phyloP scores from a whole-genome alignment of 2,113 vertebrate genomes.

The Aramus guarauna region DNA sequence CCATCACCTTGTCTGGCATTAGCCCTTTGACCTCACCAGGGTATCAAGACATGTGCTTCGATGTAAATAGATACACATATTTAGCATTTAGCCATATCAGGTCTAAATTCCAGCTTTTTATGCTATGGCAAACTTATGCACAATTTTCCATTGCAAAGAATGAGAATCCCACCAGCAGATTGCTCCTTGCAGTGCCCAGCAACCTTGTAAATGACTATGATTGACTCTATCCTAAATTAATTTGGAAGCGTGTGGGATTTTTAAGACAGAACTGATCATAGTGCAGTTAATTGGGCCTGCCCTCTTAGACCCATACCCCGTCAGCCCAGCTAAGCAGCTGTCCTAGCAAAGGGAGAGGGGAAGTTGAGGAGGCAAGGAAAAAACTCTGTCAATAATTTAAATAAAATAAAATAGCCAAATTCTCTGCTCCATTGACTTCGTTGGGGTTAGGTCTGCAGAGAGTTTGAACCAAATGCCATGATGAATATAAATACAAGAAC shows the following conservation, averaged over 20 bases:
- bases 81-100: neutral
- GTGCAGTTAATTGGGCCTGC: neutral
- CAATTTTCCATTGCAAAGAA: neutral
- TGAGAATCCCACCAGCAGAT: neutral
- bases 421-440: neutral
- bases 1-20: neutral
- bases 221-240: slow-evolving; percentile 45
- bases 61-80: neutral
- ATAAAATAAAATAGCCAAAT: neutral
- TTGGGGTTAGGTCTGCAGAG: neutral
- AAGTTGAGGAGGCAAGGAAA: neutral
- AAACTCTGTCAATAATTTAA: neutral
- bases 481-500: neutral
- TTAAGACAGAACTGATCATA: neutral
- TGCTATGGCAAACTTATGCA: accelerated
- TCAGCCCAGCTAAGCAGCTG: slow-evolving; percentile 4
- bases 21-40: neutral
- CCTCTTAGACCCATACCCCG: neutral
- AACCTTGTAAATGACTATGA: slow-evolving; percentile 8
- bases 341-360: neutral
- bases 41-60: neutral
- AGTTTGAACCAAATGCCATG: neutral
- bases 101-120: neutral
- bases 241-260: neutral
- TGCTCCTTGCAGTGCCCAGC: neutral